Base-by-base conservation (phyloP, 1,140 invertebrate species). In the Drosophila pectinifera region DNA sequence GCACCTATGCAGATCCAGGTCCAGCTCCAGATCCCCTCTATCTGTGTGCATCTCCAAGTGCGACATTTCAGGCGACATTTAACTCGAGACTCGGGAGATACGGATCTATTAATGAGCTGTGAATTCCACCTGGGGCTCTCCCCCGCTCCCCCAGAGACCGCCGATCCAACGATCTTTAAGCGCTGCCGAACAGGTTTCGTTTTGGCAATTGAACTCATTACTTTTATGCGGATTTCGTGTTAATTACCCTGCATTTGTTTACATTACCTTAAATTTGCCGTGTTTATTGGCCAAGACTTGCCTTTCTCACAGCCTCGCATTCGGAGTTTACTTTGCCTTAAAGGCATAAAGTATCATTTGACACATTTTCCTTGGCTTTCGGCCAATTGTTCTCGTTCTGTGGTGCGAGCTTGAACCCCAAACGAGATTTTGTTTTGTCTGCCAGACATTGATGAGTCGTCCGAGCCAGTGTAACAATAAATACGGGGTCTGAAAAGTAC, bases 171-270 rank as follows among this genome's bases (percentile, higher is more conserved):
- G 38, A 55, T 48, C 34, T 53, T 34, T 13, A n/a, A 43, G 38
- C 51, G n/a, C 26, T 48, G 49, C 45, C 39, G 10, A 76, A 75
- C 72, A 49, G 54, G 78, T 85, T 86, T 86, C 68, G 56, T 78
- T 78, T 75, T 78, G 79, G 61, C 62, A 76, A 49, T 78, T 88
- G 79, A 86, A 82, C 83, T 64, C 83, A 86, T 86, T 88, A 88
- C 62, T 88, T 86, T 88, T 69, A 88, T 88, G 79, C 74, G 84
- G 68, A 79, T 83, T 88, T 86, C 82, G 83, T 82, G 83, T 68
- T 86, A 86, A 86, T 88, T 86, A 53, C 79, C 46, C 55, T 83
- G 75, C 79, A 88, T 83, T 86, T 88, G 79, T 82, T 86, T 83
- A 83, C 82, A 86, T 82, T 88, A 77, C 74, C 83, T 88, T 88